A percentile compares a stretch with the other conserved stretches of the same genome.
Conservation (phyloP, 2,797 vertebrate genomes). For the Nyctibius grandis region DNA sequence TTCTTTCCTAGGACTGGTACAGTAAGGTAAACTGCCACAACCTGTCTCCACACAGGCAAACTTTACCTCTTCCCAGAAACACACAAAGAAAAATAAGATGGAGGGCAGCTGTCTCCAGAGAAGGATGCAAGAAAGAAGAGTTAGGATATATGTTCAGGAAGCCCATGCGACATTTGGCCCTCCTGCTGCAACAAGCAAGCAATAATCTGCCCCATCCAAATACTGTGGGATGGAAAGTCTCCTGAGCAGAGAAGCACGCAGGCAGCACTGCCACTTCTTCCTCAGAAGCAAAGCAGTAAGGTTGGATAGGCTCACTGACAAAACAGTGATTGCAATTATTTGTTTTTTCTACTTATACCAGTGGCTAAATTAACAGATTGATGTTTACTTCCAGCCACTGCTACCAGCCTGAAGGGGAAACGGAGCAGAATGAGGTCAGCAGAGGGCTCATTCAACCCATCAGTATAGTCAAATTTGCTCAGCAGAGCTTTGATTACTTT, state of each 20-base stretch:
- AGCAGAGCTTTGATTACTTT: slow-evolving; percentile 29
- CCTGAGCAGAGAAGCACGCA: background rate
- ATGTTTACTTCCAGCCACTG: slow-evolving; percentile 5
- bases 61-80: background rate
- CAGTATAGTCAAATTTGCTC: slow-evolving; percentile 7
- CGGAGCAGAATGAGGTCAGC: slow-evolving; percentile 3
- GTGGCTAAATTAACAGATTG: slow-evolving; percentile 36
- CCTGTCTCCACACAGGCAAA: background rate
- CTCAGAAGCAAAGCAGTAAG: background rate
- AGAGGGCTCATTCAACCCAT: slow-evolving; percentile 18
- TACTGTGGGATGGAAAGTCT: background rate
- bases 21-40: background rate
- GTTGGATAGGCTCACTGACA: background rate
- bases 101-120: background rate
- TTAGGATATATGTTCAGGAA: background rate
- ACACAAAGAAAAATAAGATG: background rate
- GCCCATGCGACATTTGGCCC: background rate
- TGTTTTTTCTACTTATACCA: background rate
- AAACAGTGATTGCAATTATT: background rate
- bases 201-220: background rate
- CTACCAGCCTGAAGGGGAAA: slow-evolving; percentile 19
- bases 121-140: background rate
- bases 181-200: background rate
- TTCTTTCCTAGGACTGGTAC: background rate
- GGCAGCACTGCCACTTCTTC: background rate